Evolutionary conservation across 2,797 vertebrate species (phyloP), one percentile per base, ranked within the genome.

Genomic region (Sarcophilus harrisii): DNA sequence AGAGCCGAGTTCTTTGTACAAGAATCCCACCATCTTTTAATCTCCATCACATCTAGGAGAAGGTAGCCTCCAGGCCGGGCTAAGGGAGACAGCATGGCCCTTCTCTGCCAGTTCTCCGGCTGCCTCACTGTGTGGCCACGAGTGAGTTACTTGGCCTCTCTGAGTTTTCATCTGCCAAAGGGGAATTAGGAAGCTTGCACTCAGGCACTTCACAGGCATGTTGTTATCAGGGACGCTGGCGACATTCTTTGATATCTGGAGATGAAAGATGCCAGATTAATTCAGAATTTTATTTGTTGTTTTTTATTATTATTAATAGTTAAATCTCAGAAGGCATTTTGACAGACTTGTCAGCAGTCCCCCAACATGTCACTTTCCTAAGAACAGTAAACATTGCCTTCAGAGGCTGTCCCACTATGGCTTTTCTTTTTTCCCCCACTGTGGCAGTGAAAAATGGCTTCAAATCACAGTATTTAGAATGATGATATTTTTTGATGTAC

Each of bases 181-280:
- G 96, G 55, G 90, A 92, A 90, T 93, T 94, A 94, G 49, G 93
- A 45, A 90, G 95, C 96, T 92, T 93, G 52, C 92, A 95, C 93
- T 95, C 92, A 45, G 0, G 0, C 60, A 92, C 94, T 96, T 97
- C 95, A 58, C 58, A 95, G 95, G 94, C 58, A 16, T 62, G 96
- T 93, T 59, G 16, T 97, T 93, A 97, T 97, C 93, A 58, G 95
- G 91, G 94, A 92, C 60, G 73, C 49, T 91, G 97, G 94, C 94
- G 89, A 94, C 18, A 18, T 90, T 94, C 97, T 97, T 98, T 98
- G 97, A 97, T 97, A 97, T 87, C 14, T 55, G 30, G 93, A 97
- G 98, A 98, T 98, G 97, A 97, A 98, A 98, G 98, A 96, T 93
- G 30, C 96, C 93, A 94, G 95, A 96, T 97, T 98, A 98, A 98